Evolutionary conservation across 2,888 invertebrate genomes (phyloP).

Genomic region (Drosophila mimetica): DNA sequence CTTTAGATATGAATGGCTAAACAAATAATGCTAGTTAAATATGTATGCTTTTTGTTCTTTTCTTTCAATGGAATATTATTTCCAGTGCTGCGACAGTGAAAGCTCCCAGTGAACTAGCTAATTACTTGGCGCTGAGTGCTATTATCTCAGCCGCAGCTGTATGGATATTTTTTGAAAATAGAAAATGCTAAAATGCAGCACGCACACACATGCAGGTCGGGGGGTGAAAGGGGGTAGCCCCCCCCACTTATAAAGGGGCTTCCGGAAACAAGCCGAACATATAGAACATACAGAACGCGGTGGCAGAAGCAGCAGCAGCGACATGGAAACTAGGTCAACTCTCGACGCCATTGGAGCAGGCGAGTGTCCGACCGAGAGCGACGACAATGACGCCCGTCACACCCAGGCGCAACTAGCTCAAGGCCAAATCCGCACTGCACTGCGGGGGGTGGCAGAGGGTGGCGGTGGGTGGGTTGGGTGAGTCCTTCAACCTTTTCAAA

Average conservation of each 20-base stretch:
- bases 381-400: constrained; percentile 72
- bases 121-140: constrained; percentile 22
- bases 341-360: constrained; percentile 59
- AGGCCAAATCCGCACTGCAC: constrained; percentile 68
- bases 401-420: constrained; percentile 71
- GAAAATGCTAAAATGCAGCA: constrained; percentile 48
- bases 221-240: too few relatives aligned
- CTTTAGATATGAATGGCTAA: not conserved
- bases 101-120: constrained; percentile 2
- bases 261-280: constrained; percentile 44
- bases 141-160: constrained; percentile 24
- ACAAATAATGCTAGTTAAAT: not conserved
- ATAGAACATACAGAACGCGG: constrained; percentile 20
- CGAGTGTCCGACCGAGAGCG: constrained; percentile 57
- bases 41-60: not conserved
- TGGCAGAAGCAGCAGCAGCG: constrained; percentile 5
- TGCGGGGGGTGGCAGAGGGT: constrained; percentile 20
- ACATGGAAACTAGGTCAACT: constrained; percentile 70
- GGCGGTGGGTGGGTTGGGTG: constrained; percentile 1
- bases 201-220: constrained; percentile 25
- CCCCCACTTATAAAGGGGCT: not conserved
- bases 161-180: constrained; percentile 38
- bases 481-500: constrained; percentile 66
- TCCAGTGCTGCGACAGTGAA: constrained; percentile 11
- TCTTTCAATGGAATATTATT: not conserved